Base-by-base conservation (phyloP, 2,113 vertebrate species). In the Aplodontia rufa region DNA sequence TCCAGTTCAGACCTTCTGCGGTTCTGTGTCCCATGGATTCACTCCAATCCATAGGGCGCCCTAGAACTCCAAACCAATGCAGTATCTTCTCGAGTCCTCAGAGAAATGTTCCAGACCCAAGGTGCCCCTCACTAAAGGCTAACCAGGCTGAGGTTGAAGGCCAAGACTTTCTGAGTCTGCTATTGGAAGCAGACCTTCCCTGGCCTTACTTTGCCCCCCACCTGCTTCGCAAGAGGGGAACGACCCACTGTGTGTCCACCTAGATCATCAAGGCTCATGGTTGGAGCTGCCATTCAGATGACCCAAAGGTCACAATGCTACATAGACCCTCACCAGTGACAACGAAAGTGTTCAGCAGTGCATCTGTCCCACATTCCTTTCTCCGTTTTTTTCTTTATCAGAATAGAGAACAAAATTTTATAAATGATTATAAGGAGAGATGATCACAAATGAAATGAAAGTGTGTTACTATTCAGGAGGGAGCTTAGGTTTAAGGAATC, bases 391-490 rank as follows among this genome's bases (percentile, higher is more conserved):
- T 79, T n/a, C 35, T 7, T 92, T 82, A 87, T 66, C 37, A 58
- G 16, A 90, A 35, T 47, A 45, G 14, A 7, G 32, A 35, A 14
- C 82, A 8, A 40, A 69, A 87, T 90, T 64, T 11, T 82, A 49
- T 3, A 66, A 55, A 82, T 22, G 64, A 20, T 58, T n/a, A 20
- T 22, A 40, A 10, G 45, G 8, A 60, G 20, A 72, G 19, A 42
- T 26, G 42, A 3, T 93, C 51, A 47, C 55, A 66, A 93, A 72
- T 81, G 35, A 78, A 95, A 86, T 66, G 58, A n/a, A 93, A 51
- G 3, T 76, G 24, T 55, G 5, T n/a, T n/a, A n/a, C 0, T 71
- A 64, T 91, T 93, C 37, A 95, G 6, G 55, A 9, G 26, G 78
- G 90, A 66, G 13, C 30, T 83, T 75, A 64, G 49, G 45, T 76